Evolutionary conservation across 2,888 invertebrate species (phyloP).

Genomic region (Euzophera pinguis): DNA sequence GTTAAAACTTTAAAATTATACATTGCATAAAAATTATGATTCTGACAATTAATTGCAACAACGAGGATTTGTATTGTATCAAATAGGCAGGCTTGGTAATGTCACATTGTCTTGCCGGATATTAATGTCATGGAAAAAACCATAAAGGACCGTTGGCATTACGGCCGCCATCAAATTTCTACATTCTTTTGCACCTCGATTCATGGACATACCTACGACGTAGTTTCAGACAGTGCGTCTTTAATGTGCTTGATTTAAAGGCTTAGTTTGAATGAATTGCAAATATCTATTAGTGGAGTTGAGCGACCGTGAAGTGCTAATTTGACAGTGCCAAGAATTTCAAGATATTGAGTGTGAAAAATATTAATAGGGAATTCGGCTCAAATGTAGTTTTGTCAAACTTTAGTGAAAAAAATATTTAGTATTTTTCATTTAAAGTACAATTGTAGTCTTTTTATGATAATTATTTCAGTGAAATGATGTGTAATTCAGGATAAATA

Average conservation of each 20-base stretch:
- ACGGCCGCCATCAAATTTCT: slow-evolving; percentile 9
- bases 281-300: slow-evolving; percentile 15
- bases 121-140: slow-evolving; percentile 27
- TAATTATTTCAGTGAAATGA: neutral
- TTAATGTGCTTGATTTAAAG: slow-evolving; percentile 1
- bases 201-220: neutral
- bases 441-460: no score
- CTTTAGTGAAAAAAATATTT: neutral
- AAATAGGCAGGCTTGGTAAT: no score
- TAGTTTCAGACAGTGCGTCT: neutral
- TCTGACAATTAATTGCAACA: no score
- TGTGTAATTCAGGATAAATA: no score
- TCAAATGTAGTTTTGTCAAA: neutral
- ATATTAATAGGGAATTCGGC: slow-evolving; percentile 2
- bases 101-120: slow-evolving; percentile 15
- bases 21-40: no score
- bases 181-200: slow-evolving; percentile 10
- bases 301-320: slow-evolving; percentile 15
- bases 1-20: no score
- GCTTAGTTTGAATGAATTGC: slow-evolving; percentile 6
- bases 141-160: slow-evolving; percentile 9
- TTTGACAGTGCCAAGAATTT: slow-evolving; percentile 14
- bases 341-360: slow-evolving; percentile 4
- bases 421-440: neutral
- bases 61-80: no score